Evolutionary conservation across 2,888 invertebrate species (phyloP).

Genomic region (Heliconius hortense): DNA sequence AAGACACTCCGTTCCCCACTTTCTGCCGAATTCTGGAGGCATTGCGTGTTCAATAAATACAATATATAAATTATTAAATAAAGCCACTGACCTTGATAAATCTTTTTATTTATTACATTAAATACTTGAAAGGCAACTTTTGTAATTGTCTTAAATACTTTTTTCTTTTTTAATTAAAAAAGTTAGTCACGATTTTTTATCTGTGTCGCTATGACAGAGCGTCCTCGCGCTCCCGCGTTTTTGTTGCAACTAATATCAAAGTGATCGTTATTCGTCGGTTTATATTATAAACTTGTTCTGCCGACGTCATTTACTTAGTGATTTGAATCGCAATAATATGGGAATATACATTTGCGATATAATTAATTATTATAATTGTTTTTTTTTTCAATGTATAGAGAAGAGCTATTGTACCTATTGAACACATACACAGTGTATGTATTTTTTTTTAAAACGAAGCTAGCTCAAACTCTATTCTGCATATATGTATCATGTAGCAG

Average conservation of each 20-base stretch:
- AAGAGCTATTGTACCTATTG: too few relatives aligned
- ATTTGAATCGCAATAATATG: not conserved
- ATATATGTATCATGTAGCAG: too few relatives aligned
- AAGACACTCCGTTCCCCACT: too few relatives aligned
- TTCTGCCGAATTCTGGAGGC: too few relatives aligned
- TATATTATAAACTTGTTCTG: constrained; percentile 8
- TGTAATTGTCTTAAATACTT: constrained; percentile 2
- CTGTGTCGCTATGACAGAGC: not conserved
- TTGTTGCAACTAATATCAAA: constrained; percentile 2
- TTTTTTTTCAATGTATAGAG: not conserved
- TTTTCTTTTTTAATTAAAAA: not conserved
- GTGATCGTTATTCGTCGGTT: not conserved
- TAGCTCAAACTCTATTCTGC: too few relatives aligned
- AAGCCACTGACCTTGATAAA: constrained; percentile 12
- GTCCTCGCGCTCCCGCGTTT: constrained; percentile 15
- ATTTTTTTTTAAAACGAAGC: too few relatives aligned
- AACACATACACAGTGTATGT: too few relatives aligned
- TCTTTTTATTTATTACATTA: constrained; percentile 10
- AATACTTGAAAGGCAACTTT: not conserved
- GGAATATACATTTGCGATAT: not conserved
- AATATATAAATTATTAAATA: not conserved
- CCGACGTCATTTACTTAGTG: not conserved
- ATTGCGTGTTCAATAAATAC: too few relatives aligned
- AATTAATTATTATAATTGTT: not conserved
- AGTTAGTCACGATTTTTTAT: not conserved